Evolutionary conservation across 2,113 vertebrate genomes (phyloP), one percentile per base, ranked within the genome.

Genomic region (Brienomyrus brachyistius): DNA sequence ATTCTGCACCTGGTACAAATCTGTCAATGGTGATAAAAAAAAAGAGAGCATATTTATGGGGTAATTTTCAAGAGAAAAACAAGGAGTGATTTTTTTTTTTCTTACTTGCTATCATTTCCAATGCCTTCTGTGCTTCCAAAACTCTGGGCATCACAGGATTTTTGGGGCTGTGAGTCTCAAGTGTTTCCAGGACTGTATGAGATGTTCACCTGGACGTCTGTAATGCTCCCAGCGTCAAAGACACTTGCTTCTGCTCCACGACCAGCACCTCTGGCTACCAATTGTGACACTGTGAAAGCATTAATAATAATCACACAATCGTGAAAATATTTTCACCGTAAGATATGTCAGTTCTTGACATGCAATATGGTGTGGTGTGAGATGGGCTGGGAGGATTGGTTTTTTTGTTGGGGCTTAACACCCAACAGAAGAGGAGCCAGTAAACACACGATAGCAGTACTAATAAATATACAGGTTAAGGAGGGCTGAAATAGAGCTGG

Each of bases 1-100:
- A 80, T 80, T 80, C 74, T 80, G 74, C 74, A 80, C 74, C 74
- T 43, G 35, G 35, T 80, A 80, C 74, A 80, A 80, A 80, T 80
- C 74, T 80, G 31, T 80, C 74, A 40, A 17, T 31, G 17, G 31
- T 17, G 15, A 43, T 80, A 40, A 80, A 80, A 40, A 80, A 80
- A 43, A 80, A 43, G 31, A 40, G 31, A 80, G 35, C 74, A 80
- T 80, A 80, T 80, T 80, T 80, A 80, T 80, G 35, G 74, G 35
- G 35, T 43, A 80, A 80, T 80, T 80, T 40, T 80, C 35, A 40
- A 80, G 31, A 17, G 74, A 80, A 80, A 66, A 77, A 17, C 74
- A 80, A 17, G 15, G 74, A 7, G 74, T 43, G 35, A 7, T 35
- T 80, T 80, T 74, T 43, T 43, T 43, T 35, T 31, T 43, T 15